These are phyloP conservation scores for Sclerurus mexicanus DNA, from an alignment of 2,113 vertebrate species.

Conservation along the genomic window DNA sequence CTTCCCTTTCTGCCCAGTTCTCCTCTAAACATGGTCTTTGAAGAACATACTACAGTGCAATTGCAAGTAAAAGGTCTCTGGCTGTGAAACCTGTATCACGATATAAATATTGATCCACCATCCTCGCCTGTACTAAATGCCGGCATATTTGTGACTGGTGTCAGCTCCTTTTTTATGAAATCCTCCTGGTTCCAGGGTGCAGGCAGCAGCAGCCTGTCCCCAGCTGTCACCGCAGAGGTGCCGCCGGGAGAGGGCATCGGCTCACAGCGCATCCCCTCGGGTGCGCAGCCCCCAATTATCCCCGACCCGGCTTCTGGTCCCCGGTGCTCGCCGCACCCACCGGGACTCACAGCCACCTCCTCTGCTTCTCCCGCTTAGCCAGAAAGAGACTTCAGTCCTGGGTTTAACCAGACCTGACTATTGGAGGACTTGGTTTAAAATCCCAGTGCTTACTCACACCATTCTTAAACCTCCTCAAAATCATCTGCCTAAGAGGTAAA, in stretches of 20 bases:
- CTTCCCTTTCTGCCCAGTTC: neutral
- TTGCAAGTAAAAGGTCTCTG: neutral
- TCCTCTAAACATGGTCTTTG: neutral
- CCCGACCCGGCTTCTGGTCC: accelerated
- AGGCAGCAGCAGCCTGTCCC: neutral
- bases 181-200: neutral
- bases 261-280: accelerated
- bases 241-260: neutral
- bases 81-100: neutral
- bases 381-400: neutral
- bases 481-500: accelerated
- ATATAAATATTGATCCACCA: neutral
- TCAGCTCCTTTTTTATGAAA: neutral
- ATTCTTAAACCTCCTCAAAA: neutral
- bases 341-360: neutral
- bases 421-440: neutral
- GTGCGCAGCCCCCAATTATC: accelerated
- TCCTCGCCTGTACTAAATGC: neutral
- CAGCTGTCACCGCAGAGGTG: neutral
- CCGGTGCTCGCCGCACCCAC: accelerated
- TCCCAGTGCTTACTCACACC: neutral
- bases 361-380: neutral
- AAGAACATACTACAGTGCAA: neutral
- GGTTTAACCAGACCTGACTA: neutral
- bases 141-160: neutral